These are phyloP conservation scores for Meiosimyza platycephala DNA, from an alignment of 2,888 invertebrate species.

Conservation along the genomic window DNA sequence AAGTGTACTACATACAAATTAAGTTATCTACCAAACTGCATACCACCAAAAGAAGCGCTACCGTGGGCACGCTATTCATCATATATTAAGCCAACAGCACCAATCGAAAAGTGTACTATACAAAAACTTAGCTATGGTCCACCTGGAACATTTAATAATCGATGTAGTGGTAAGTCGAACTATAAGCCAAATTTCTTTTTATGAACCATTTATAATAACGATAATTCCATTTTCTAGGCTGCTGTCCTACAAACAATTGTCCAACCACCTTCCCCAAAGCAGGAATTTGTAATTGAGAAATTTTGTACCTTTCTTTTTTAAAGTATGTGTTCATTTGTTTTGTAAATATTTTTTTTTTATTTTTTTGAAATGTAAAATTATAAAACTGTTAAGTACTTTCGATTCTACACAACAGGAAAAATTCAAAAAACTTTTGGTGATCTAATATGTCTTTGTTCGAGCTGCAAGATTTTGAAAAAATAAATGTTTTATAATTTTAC, in stretches of 20 bases:
- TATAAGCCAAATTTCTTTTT: neutral
- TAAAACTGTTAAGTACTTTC: constrained; percentile 25
- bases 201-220: neutral
- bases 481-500: constrained; percentile 43
- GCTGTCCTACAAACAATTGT: constrained; percentile 40
- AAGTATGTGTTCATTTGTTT: constrained; percentile 32
- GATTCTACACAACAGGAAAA: neutral
- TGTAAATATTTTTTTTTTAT: constrained; percentile 28
- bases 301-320: constrained; percentile 24
- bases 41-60: constrained; percentile 57
- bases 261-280: constrained; percentile 57
- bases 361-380: constrained; percentile 39
- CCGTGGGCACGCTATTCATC: constrained; percentile 61
- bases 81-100: constrained; percentile 58
- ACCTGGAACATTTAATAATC: constrained; percentile 67
- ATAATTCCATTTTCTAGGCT: constrained; percentile 37
- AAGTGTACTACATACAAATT: constrained; percentile 71
- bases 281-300: constrained; percentile 56
- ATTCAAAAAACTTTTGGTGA: neutral
- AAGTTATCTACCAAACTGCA: constrained; percentile 69
- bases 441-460: constrained; percentile 3
- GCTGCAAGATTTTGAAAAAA: constrained; percentile 24
- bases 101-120: constrained; percentile 70
- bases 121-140: constrained; percentile 74
- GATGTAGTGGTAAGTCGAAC: constrained; percentile 56